These are phyloP conservation scores for Gallinago nigripennis DNA, from an alignment of 2,797 vertebrate species.

Conservation along the genomic window DNA sequence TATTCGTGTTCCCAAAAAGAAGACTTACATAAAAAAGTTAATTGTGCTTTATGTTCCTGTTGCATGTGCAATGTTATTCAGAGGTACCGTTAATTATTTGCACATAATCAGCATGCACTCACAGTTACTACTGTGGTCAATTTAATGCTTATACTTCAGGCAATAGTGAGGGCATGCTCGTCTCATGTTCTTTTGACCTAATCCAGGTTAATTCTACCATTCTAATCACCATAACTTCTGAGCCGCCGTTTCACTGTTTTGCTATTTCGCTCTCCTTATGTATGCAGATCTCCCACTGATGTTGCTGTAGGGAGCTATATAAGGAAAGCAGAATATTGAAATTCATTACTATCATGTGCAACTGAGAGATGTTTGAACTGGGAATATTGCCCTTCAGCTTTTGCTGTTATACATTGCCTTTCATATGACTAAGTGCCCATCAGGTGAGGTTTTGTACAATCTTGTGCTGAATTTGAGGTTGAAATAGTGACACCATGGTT, in stretches of 20 bases:
- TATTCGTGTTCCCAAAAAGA: not conserved
- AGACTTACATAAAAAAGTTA: not conserved
- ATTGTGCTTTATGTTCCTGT: not conserved
- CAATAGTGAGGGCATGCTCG: not conserved
- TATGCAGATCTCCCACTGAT: not conserved
- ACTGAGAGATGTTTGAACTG: not conserved
- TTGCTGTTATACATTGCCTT: not conserved
- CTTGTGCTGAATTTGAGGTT: not conserved
- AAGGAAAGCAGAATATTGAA: slow-evolving; percentile 12
- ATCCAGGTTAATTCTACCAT: not conserved
- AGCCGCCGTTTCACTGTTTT: not conserved
- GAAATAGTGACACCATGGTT: not conserved
- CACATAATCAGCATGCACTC: not conserved
- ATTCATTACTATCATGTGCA: not conserved
- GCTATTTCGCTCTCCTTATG: not conserved
- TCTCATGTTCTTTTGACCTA: not conserved
- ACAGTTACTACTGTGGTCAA: not conserved
- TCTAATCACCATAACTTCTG: not conserved
- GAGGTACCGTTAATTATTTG: not conserved
- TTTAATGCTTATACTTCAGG: not conserved
- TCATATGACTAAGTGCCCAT: not conserved
- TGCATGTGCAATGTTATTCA: not conserved
- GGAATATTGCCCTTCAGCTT: slow-evolving; percentile 34
- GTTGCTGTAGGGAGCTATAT: slow-evolving; percentile 21
- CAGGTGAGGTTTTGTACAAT: not conserved